Evolutionary conservation across 1,140 invertebrate species (phyloP), one percentile per base, ranked within the genome.

Genomic region (Neoseiulus cucumeris): DNA sequence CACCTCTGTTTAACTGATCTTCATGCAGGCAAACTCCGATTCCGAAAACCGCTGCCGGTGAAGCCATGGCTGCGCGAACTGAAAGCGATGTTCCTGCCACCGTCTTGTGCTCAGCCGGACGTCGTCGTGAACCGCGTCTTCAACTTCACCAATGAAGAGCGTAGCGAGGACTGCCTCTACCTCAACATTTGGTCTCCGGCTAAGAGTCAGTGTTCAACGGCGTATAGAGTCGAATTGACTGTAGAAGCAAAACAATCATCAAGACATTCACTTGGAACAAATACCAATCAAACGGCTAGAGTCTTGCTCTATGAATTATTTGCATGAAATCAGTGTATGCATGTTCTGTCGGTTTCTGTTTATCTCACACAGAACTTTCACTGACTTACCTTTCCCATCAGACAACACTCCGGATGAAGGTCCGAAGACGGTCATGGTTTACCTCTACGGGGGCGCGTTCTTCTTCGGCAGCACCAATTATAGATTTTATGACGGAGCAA

Each of bases 401-500:
- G 51, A 59, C 22, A 59, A 59, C 22, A 59, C 51, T 1, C 25
- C 14, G 2, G 51, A 59, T 59, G 33, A 33, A 25, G 25, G 51
- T 59, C 33, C 29, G 9, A 45, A 51, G 44, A 28, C 67, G 18
- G 68, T 68, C 7, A 20, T 68, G 47, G 59, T 69, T 30, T 68
- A 64, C 66, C 64, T 68, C 7, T 67, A 68, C 68, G 66, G 66
- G 22, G 68, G 68, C 0, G 39, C 67, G 4, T 68, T 69, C 68
- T 33, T 68, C 7, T 66, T 64, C 14, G 68, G 42, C 39, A 20
- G 65, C 20, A 67, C 47, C 12, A 30, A 33, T 22, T 41, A 64
- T 33, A 20, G 44, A n/a, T 42, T 45, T 9, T 69, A 69, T 44
- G 45, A 91, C 75, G 87, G 86, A 0, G 84, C 87, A 70, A 85